A percentile compares a stretch with the other conserved stretches of the same genome.
phyloP scores from a whole-genome alignment of 2,888 invertebrate species.

The Vesta saturnalis region DNA sequence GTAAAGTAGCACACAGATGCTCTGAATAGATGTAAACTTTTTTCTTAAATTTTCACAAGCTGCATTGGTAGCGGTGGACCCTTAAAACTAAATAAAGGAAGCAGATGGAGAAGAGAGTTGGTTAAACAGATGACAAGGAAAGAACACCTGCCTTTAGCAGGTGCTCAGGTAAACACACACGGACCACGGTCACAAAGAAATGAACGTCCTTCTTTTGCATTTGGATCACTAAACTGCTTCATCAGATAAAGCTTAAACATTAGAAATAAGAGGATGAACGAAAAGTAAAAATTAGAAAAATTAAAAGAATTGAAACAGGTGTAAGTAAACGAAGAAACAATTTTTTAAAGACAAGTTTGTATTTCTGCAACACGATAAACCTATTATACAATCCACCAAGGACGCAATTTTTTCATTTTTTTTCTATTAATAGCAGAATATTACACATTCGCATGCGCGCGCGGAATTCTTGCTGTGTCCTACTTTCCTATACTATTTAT shows the following conservation, averaged over 20 bases:
- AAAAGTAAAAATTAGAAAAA: no score
- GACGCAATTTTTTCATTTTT: slow-evolving; percentile 2
- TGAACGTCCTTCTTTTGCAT: slow-evolving; percentile 6
- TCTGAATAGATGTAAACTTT: neutral
- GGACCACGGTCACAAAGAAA: slow-evolving; percentile 9
- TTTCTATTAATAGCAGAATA: slow-evolving; percentile 11
- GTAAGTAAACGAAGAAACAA: neutral
- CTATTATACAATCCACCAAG: slow-evolving; percentile 4
- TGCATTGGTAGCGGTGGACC: slow-evolving; percentile 8
- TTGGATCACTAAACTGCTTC: neutral
- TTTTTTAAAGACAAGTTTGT: neutral
- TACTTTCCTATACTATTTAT: slow-evolving; percentile 12
- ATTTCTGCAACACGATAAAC: neutral
- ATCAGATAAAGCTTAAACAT: neutral
- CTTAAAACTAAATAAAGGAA: slow-evolving; percentile 21
- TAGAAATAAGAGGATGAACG: no score
- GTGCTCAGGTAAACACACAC: slow-evolving; percentile 49
- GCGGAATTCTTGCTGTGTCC: slow-evolving; percentile 5
- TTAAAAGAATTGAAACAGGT: no score
- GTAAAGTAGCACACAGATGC: neutral
- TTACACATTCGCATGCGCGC: slow-evolving; percentile 14
- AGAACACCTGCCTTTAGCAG: slow-evolving; percentile 56
- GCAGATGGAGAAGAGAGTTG: slow-evolving; percentile 25
- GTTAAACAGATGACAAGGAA: slow-evolving; percentile 25
- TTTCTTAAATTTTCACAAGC: slow-evolving; percentile 29